Conservation (phyloP, 1,140 invertebrate species). For the Caenorhabditis briggsae region DNA sequence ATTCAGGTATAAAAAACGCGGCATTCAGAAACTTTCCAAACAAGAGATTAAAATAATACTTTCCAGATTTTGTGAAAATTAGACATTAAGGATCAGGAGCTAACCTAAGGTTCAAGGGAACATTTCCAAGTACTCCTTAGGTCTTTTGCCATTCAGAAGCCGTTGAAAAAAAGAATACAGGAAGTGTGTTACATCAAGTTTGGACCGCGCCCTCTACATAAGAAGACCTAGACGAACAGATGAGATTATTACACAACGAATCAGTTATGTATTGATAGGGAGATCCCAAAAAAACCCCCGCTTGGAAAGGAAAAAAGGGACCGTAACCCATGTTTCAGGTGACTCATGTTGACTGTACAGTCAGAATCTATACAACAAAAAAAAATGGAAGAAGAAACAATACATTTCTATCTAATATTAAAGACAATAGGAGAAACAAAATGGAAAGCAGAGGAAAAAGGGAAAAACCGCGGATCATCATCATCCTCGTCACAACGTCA, state of each 20-base stretch:
- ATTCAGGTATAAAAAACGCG: no score
- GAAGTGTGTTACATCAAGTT: conserved; percentile 10
- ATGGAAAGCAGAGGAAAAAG: neutral
- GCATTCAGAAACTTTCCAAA: no score
- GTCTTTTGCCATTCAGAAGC: neutral
- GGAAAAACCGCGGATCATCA: conserved; percentile 52
- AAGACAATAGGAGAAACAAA: neutral
- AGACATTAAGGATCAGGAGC: no score
- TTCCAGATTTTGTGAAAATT: no score
- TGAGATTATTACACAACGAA: no score
- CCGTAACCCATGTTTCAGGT: neutral
- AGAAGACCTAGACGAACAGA: no score
- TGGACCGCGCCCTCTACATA: neutral
- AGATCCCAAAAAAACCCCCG: no score
- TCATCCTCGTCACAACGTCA: conserved; percentile 26
- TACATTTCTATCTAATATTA: neutral
- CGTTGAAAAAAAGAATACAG: neutral
- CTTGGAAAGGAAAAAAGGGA: no score
- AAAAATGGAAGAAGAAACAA: neutral
- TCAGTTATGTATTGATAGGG: no score
- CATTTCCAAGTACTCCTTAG: no score
- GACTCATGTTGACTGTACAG: neutral
- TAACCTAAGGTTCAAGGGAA: no score
- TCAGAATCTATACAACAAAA: neutral
- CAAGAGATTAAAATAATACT: no score